Conservation (phyloP, 2,113 vertebrate species). For the Megaleporinus macrocephalus region DNA sequence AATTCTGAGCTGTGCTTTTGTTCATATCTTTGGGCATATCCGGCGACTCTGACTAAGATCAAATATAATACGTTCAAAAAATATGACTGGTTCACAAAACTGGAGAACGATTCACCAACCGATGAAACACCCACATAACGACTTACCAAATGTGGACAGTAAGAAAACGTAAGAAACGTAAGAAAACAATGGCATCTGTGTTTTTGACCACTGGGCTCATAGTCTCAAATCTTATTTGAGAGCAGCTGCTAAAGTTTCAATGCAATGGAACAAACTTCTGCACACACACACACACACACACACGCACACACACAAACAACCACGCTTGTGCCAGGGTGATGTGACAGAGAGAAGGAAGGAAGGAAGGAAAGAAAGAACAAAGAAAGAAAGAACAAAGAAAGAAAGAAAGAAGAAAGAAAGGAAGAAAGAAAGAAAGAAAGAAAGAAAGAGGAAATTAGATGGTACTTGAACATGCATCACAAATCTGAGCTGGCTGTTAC, state of each 20-base stretch:
- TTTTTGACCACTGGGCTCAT: conserved; percentile 84
- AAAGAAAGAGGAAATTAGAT: conserved; percentile 19
- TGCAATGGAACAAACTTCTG: conserved; percentile 50
- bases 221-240: conserved; percentile 74
- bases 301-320: conserved; percentile 57
- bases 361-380: neutral
- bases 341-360: neutral
- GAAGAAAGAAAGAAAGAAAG: conserved; percentile 6
- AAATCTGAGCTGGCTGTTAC: conserved; percentile 51
- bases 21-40: conserved; percentile 40
- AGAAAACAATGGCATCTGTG: conserved; percentile 66
- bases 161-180: conserved; percentile 59
- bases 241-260: conserved; percentile 72
- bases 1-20: conserved; percentile 35
- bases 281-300: conserved; percentile 49
- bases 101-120: conserved; percentile 45
- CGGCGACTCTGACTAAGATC: conserved; percentile 13
- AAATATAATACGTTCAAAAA: conserved; percentile 33
- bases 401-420: conserved; percentile 18
- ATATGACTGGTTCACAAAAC: conserved; percentile 54
- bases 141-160: conserved; percentile 30
- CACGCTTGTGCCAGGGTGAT: conserved; percentile 25
- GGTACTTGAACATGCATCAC: conserved; percentile 38
- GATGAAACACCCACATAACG: conserved; percentile 42
- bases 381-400: conserved; percentile 13